These are phyloP conservation scores for Kryptopterus vitreolus DNA, from an alignment of 2,797 vertebrate genomes.

Conservation along the genomic window DNA sequence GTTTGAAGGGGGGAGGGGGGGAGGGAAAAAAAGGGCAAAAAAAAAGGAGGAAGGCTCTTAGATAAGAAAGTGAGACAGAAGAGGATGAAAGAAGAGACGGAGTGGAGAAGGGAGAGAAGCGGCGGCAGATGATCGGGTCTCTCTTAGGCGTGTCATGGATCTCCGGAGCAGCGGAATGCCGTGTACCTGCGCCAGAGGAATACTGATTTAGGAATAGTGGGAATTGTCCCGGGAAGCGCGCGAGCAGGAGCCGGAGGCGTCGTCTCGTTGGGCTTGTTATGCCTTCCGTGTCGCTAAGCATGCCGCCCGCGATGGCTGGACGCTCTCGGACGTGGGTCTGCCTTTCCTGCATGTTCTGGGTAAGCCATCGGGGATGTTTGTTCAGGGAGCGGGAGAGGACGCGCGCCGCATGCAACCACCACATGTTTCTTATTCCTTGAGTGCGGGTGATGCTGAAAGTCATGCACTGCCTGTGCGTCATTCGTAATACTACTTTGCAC, in stretches of 20 bases:
- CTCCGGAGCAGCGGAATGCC: conserved; percentile 45
- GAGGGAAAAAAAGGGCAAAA: too few species aligned
- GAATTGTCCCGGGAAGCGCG: conserved; percentile 39
- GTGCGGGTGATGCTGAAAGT: conserved; percentile 13
- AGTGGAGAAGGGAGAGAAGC: conserved; percentile 25
- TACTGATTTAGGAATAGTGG: conserved; percentile 56
- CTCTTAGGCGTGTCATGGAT: conserved; percentile 67
- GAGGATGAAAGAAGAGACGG: conserved; percentile 52
- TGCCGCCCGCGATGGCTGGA: conserved; percentile 75
- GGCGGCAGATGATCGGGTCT: conserved; percentile 46
- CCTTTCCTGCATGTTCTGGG: conserved; percentile 95
- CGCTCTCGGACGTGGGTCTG: conserved; percentile 87
- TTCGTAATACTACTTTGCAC: too few species aligned
- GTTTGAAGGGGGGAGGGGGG: conserved; percentile 41
- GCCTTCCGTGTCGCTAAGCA: conserved; percentile 76
- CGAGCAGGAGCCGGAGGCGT: conserved; percentile 48
- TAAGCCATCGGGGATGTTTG: conserved; percentile 68
- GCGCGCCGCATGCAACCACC: background rate
- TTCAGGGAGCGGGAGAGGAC: background rate
- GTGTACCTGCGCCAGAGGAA: conserved; percentile 55
- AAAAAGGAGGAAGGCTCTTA: conserved; percentile 48
- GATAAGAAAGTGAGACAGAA: conserved; percentile 57
- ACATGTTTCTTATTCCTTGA: background rate
- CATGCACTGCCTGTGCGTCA: too few species aligned
- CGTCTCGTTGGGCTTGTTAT: conserved; percentile 59